Evolutionary conservation across 2,797 vertebrate genomes (phyloP), one percentile per base, ranked within the genome.

Genomic region (Propithecus perrieri): DNA sequence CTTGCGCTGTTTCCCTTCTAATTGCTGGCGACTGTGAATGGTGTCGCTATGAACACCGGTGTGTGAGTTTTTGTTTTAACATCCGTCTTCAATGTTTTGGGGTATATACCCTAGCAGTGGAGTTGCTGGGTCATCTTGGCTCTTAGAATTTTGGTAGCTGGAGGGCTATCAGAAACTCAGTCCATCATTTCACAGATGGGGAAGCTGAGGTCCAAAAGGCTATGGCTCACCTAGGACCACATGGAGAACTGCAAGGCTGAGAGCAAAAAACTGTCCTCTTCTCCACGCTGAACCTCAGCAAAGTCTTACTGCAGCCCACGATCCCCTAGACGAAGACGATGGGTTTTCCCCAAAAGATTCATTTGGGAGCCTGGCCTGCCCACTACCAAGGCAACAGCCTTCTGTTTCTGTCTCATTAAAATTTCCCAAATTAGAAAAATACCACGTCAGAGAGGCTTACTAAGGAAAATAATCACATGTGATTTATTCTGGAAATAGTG

Each of bases 1-100:
- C 1, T 0, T 2, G 18, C 0, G 0, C 0, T 0, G 5, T 3
- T 30, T 2, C 18, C 5, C 0, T 41, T 22, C 6, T 24, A 18
- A n/a, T 7, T n/a, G 63, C 8, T 2, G 7, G 15, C 55, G 2
- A 0, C 1, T 5, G 57, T 4, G 14, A 7, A n/a, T 2, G 28
- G 22, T 0, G 3, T 41, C 38, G 4, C 38, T 2, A 0, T 0
- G 26, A 50, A 26, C 10, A 3, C 3, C 2, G 6, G 2, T 0
- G 6, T 0, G 5, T 18, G 2, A 3, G 3, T 10, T 28, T 38
- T 0, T 4, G 7, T 15, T 5, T 28, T 14, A 22, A 43, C 28
- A 43, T 7, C 26, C 48, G 61, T 18, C 35, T 43, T 59, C 24
- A 3, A 0, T 17, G 17, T 7, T 50, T 22, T 33, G 15, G 5